Conservation (phyloP, 2,797 vertebrate species). For the Lemur catta region DNA sequence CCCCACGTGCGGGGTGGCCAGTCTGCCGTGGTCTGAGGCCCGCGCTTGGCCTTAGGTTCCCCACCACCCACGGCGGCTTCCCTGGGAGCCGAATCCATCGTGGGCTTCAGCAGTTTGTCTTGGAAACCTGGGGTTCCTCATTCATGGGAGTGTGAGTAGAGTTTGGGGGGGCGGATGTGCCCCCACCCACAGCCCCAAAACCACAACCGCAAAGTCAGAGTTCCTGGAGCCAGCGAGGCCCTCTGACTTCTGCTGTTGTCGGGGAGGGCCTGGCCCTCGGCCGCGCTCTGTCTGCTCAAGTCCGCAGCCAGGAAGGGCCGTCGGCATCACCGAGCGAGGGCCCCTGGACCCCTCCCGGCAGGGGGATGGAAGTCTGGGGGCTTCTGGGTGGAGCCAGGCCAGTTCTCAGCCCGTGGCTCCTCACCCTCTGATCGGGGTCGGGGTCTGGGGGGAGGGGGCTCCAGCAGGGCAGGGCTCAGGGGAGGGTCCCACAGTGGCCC, state of each 20-base stretch:
- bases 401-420: background rate
- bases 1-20: accelerated
- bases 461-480: background rate
- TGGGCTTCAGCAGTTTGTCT: background rate
- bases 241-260: background rate
- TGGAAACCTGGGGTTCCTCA: background rate
- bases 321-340: accelerated
- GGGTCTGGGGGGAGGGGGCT: background rate
- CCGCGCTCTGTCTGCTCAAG: background rate
- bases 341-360: accelerated
- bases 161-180: background rate
- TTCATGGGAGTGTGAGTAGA: background rate
- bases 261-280: background rate
- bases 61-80: accelerated
- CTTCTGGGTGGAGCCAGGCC: background rate
- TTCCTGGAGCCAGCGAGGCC: accelerated
- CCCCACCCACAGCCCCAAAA: background rate
- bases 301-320: accelerated
- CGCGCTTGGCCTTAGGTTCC: background rate
- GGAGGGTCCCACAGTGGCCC: accelerated
- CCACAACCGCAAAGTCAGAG: background rate
- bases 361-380: background rate
- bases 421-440: background rate
- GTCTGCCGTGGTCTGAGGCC: background rate
- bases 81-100: background rate